A percentile compares a stretch with the other conserved stretches of the same genome.
phyloP scores from a whole-genome alignment of 1,140 invertebrate genomes.

The Grapholita molesta region DNA sequence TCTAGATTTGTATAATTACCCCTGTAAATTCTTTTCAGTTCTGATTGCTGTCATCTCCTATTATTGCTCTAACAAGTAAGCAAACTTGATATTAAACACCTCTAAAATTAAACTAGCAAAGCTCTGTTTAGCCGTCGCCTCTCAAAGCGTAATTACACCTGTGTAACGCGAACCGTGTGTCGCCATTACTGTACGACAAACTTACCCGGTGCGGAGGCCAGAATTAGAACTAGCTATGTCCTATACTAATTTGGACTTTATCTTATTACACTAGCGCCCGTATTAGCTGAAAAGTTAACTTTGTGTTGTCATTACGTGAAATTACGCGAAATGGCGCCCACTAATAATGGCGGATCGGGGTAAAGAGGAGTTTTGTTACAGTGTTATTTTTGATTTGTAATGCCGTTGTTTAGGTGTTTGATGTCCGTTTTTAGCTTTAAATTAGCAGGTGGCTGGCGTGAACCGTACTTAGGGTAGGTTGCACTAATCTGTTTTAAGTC shows the following conservation, averaged over 20 bases:
- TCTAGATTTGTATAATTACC: neutral
- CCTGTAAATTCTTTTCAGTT: neutral
- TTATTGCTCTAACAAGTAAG: conserved; percentile 11
- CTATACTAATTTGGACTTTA: neutral
- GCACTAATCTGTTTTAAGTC: no score
- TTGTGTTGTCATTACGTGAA: conserved; percentile 33
- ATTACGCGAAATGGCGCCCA: conserved; percentile 30
- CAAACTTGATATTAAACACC: conserved; percentile 17
- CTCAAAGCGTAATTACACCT: conserved; percentile 44
- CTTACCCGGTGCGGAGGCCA: neutral
- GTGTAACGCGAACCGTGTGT: conserved; percentile 32
- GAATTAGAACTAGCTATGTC: neutral
- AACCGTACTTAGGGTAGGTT: neutral
- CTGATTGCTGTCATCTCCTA: neutral
- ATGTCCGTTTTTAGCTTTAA: neutral
- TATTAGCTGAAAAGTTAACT: neutral
- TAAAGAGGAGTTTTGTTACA: conserved; percentile 32
- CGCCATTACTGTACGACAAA: conserved; percentile 4
- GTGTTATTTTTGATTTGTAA: conserved; percentile 22
- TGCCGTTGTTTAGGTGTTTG: conserved; percentile 3
- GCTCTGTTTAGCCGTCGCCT: conserved; percentile 40
- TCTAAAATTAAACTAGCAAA: conserved; percentile 20
- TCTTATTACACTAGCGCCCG: neutral
- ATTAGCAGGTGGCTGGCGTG: neutral
- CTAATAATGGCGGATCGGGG: conserved; percentile 35